A percentile compares a stretch with the other conserved stretches of the same genome.
Conservation (phyloP, 2,888 invertebrate species). For the Leucozona laternaria region DNA sequence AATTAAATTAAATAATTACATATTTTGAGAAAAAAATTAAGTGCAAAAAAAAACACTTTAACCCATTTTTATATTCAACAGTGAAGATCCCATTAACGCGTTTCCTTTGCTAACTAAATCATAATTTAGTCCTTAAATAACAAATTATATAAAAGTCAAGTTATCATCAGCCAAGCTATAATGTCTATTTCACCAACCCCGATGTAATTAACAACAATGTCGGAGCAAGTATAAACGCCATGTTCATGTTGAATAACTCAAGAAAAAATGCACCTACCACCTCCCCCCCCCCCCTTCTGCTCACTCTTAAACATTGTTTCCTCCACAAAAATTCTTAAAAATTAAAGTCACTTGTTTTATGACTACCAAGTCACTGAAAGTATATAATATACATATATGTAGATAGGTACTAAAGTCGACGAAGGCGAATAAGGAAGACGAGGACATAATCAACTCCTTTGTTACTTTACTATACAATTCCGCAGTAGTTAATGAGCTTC, state of each 20-base stretch:
- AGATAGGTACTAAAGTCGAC: background rate
- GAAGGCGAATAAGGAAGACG: slow-evolving; percentile 17
- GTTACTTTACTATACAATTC: slow-evolving; percentile 29
- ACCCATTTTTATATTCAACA: background rate
- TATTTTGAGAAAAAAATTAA: too few relatives aligned
- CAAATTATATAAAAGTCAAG: background rate
- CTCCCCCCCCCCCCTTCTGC: too few relatives aligned
- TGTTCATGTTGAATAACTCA: slow-evolving; percentile 53
- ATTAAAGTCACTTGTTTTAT: slow-evolving; percentile 58
- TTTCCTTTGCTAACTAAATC: background rate
- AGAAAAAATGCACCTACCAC: background rate
- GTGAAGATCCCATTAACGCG: background rate
- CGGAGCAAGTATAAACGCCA: slow-evolving; percentile 63
- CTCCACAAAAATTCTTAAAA: slow-evolving; percentile 26
- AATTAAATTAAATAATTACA: too few relatives aligned
- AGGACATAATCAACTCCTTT: slow-evolving; percentile 44
- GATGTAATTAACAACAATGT: slow-evolving; percentile 65
- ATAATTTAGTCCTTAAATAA: background rate
- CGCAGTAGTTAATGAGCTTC: slow-evolving; percentile 56
- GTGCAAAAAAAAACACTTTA: background rate
- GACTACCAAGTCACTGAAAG: slow-evolving; percentile 2
- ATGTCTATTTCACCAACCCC: slow-evolving; percentile 39
- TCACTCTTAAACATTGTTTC: background rate
- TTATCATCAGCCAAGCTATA: slow-evolving; percentile 1
- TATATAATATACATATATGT: too few relatives aligned